Base-by-base conservation (phyloP, 2,797 vertebrate species). In the Urosaurus nigricauda region DNA sequence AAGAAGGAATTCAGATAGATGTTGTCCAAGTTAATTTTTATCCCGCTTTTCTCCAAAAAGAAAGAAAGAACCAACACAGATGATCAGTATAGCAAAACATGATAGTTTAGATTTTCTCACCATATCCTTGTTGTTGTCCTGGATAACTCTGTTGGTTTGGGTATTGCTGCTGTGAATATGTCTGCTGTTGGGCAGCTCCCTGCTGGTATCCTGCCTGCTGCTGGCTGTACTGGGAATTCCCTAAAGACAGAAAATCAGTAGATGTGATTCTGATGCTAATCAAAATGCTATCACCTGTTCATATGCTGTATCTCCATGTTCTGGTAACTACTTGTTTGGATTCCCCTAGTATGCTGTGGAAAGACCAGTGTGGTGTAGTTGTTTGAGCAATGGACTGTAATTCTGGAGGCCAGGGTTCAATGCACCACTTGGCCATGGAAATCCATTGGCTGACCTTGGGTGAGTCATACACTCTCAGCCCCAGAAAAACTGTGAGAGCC, bases 141-240 rank as follows among this genome's bases (percentile, higher is more conserved):
- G 98, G 97, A 93, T 99, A 99, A 95, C 98, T 97, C 94, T 98
- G 98, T 87, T 99, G 98, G 93, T 97, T 98, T 79, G 98, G 97
- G 92, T 98, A 99, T 96, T 98, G 98, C 96, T 99, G 98, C 94
- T 99, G 98, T 92, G 97, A 97, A 91, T 98, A 98, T 0, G 97
- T 94, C 93, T 98, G 98, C 94, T 98, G 98, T 94, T 98, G 98
- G 21, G 97, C 97, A 11, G 98, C 96, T 86, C 98, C 97, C 94
- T 98, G 98, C 95, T 99, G 99, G 95, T 98, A 99, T 82, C 98
- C 98, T 16, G 97, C 94, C 95, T 98, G 98, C 94, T 98, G 98
- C 92, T 99, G 98, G 95, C 97, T 98, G 95, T 98, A 99, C 95
- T 99, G 98, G 7, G 98, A 96, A 94, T 98, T 99, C 88, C 98